phyloP scores from a whole-genome alignment of 2,113 vertebrate species.

The Ellobius talpinus region DNA sequence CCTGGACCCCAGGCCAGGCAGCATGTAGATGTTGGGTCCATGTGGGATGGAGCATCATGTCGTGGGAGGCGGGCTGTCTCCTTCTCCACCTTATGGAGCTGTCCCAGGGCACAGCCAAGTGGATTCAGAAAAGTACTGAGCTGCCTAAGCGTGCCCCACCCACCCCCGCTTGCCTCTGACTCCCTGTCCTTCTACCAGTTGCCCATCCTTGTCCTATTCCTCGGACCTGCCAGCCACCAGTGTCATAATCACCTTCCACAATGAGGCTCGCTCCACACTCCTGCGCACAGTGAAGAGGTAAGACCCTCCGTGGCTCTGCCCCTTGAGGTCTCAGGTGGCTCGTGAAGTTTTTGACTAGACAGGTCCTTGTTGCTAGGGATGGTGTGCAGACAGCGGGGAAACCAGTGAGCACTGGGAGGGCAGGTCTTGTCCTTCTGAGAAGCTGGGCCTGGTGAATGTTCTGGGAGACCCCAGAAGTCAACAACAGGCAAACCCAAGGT shows the following conservation, averaged over 20 bases:
- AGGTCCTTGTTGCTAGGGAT: background rate
- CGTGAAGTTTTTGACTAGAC: background rate
- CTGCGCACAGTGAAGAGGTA: slow-evolving; percentile 97
- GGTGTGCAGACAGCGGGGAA: background rate
- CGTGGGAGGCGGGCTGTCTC: rapidly evolving
- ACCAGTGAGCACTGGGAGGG: background rate
- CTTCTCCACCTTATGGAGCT: background rate
- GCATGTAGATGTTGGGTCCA: background rate
- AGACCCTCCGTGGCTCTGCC: background rate
- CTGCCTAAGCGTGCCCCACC: background rate
- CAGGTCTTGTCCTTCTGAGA: background rate
- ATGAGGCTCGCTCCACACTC: slow-evolving; percentile 96
- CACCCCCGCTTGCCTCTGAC: background rate
- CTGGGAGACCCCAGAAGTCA: background rate
- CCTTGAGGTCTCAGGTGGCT: rapidly evolving
- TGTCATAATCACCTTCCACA: slow-evolving; percentile 98
- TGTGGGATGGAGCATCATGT: rapidly evolving
- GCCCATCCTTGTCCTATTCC: slow-evolving; percentile 92
- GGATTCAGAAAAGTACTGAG: background rate
- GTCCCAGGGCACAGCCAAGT: background rate
- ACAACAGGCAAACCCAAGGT: background rate
- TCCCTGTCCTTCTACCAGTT: slow-evolving; percentile 85
- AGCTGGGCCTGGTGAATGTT: background rate
- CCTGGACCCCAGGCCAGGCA: no score
- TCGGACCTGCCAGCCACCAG: slow-evolving; percentile 94